A percentile compares a stretch with the other conserved stretches of the same genome.
Evolutionary conservation across 2,113 vertebrate genomes (phyloP).

Genomic region (Bubo blakistoni): DNA sequence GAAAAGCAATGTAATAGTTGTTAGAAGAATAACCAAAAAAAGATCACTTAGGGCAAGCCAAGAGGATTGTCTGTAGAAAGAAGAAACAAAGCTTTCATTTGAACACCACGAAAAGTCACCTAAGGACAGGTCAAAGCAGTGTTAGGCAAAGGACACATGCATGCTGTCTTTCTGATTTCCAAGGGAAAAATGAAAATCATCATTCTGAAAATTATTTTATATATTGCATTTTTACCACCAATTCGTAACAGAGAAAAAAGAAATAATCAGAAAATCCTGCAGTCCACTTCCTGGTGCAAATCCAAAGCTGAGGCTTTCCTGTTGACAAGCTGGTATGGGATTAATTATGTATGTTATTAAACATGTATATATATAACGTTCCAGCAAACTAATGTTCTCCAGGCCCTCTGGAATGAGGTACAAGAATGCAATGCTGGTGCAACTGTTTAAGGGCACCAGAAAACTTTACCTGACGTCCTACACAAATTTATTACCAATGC

Average conservation of each 20-base stretch:
- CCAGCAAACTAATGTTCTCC: not conserved
- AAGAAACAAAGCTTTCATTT: constrained; percentile 13
- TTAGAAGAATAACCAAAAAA: not conserved
- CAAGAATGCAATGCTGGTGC: not conserved
- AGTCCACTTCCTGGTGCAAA: not conserved
- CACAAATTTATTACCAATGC: not conserved
- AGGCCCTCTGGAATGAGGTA: not conserved
- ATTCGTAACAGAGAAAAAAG: not conserved
- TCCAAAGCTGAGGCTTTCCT: not conserved
- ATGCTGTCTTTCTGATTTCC: not conserved
- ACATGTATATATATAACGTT: not conserved
- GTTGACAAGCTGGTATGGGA: not conserved
- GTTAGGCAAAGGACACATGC: not conserved
- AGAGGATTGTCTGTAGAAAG: not conserved
- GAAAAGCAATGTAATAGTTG: constrained; percentile 17
- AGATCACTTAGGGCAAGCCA: not conserved
- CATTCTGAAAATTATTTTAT: not conserved
- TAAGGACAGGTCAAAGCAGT: constrained; percentile 32
- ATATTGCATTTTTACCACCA: not conserved
- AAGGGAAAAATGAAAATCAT: not conserved
- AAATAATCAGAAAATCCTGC: not conserved
- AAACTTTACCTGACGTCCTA: not conserved
- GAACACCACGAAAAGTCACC: constrained; percentile 1
- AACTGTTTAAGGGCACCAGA: not conserved
- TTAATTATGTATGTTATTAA: not conserved